Conservation (phyloP, 2,888 invertebrate genomes). For the Tromatobia lineatoria region DNA sequence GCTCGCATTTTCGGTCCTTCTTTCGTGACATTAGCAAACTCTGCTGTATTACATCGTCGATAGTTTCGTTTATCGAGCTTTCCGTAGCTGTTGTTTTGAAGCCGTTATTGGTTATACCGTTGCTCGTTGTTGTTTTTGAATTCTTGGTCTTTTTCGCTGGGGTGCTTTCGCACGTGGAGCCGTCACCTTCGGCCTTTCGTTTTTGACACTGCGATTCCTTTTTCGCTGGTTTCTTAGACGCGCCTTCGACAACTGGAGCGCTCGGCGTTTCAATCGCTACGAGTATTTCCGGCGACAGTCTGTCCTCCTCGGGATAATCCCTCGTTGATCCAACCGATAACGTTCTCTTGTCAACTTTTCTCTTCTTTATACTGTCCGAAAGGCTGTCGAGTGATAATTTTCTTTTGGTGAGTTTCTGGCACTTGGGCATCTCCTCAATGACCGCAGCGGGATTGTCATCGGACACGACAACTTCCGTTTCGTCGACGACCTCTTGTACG, state of each 20-base stretch:
- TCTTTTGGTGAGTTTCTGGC: slow-evolving; percentile 87
- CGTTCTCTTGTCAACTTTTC: slow-evolving; percentile 83
- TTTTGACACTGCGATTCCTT: slow-evolving; percentile 73
- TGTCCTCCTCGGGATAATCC: slow-evolving; percentile 66
- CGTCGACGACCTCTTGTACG: slow-evolving; percentile 79
- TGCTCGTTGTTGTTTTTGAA: slow-evolving; percentile 80
- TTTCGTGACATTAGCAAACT: slow-evolving; percentile 82
- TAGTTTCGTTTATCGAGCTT: slow-evolving; percentile 83
- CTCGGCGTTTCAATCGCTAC: slow-evolving; percentile 35
- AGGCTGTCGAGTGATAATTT: slow-evolving; percentile 86
- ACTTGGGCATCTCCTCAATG: slow-evolving; percentile 85
- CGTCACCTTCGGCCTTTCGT: slow-evolving; percentile 77
- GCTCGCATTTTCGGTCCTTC: slow-evolving; percentile 77
- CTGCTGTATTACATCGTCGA: slow-evolving; percentile 82
- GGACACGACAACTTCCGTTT: slow-evolving; percentile 56
- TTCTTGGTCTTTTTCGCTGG: slow-evolving; percentile 79
- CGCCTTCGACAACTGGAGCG: slow-evolving; percentile 75
- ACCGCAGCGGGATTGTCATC: slow-evolving; percentile 55
- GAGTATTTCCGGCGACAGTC: slow-evolving; percentile 34
- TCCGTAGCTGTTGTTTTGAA: slow-evolving; percentile 76
- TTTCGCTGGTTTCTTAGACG: slow-evolving; percentile 73
- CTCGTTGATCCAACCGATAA: slow-evolving; percentile 80
- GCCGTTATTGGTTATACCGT: slow-evolving; percentile 70
- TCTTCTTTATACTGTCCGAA: slow-evolving; percentile 86
- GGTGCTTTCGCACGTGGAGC: slow-evolving; percentile 70